Percentiles rank a stretch among this genome's conserved stretches.
These are phyloP conservation scores for Mastacembelus armatus DNA, from an alignment of 2,797 vertebrate genomes.

Conservation along the genomic window DNA sequence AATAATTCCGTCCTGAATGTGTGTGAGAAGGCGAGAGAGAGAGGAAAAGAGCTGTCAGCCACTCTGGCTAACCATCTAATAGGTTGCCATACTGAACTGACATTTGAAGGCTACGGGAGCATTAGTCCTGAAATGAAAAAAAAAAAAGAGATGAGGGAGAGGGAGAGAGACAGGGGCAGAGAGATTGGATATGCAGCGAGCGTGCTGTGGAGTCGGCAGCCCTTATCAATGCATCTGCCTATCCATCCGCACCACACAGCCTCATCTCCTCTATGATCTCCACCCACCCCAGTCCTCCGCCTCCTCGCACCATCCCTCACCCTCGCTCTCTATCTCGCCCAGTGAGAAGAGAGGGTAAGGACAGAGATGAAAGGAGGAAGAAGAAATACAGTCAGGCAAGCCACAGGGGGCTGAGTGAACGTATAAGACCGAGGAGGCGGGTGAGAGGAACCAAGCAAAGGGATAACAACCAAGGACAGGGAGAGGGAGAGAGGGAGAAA, in stretches of 20 bases:
- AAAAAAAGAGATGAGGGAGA: slow-evolving; percentile 55
- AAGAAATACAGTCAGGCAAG: slow-evolving; percentile 59
- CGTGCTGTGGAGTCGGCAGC: slow-evolving; percentile 68
- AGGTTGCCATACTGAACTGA: slow-evolving; percentile 74
- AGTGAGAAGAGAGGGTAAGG: slow-evolving; percentile 63
- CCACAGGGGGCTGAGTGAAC: slow-evolving; percentile 56
- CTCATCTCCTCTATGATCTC: slow-evolving; percentile 80
- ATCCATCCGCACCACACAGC: slow-evolving; percentile 71
- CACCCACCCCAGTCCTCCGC: slow-evolving; percentile 65
- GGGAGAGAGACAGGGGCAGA: slow-evolving; percentile 24
- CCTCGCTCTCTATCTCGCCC: slow-evolving; percentile 44
- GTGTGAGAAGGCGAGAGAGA: slow-evolving; percentile 32
- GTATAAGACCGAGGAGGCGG: slow-evolving; percentile 45
- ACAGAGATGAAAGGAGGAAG: slow-evolving; percentile 69
- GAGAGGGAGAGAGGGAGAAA: slow-evolving; percentile 35
- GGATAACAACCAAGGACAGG: slow-evolving; percentile 60
- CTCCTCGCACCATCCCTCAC: slow-evolving; percentile 54
- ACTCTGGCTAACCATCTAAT: slow-evolving; percentile 77
- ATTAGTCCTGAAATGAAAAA: slow-evolving; percentile 75
- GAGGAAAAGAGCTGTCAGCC: slow-evolving; percentile 69
- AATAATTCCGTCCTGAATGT: slow-evolving; percentile 59
- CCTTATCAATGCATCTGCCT: slow-evolving; percentile 84
- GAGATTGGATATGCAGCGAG: slow-evolving; percentile 66
- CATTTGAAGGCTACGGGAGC: slow-evolving; percentile 76
- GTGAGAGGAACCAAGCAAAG: slow-evolving; percentile 52